Conservation (phyloP, 2,797 vertebrate species). For the Ctenopoma multispine region DNA sequence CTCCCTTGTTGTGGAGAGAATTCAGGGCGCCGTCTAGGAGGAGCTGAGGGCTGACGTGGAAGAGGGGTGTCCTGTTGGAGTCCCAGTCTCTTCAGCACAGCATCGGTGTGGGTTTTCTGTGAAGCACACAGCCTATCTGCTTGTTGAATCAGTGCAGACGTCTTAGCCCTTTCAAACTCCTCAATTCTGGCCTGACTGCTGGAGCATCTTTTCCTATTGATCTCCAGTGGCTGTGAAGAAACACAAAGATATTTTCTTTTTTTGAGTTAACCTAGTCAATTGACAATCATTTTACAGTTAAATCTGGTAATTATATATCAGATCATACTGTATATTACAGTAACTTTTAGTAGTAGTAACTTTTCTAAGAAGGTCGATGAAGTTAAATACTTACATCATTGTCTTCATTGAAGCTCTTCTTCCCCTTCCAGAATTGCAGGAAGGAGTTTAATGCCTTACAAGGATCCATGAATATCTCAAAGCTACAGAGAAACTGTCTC, state of each 20-base stretch:
- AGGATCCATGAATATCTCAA: background rate
- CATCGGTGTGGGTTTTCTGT: background rate
- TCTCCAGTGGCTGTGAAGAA: background rate
- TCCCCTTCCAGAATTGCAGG: background rate
- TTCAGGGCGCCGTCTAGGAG: background rate
- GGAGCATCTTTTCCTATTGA: too few species aligned
- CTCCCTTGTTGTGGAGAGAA: background rate
- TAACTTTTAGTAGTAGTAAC: too few species aligned
- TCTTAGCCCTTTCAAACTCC: background rate
- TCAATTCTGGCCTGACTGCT: background rate
- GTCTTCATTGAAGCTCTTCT: background rate
- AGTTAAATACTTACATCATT: conserved; percentile 2
- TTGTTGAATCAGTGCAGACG: too few species aligned
- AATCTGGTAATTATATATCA: background rate
- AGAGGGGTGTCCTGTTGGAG: background rate
- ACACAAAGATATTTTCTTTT: background rate
- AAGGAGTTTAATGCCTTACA: rapidly evolving
- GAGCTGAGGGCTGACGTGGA: background rate
- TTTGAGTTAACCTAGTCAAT: background rate
- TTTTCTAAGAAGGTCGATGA: too few species aligned
- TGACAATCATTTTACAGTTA: background rate
- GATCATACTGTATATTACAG: too few species aligned
- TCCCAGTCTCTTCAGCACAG: background rate
- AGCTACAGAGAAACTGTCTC: background rate
- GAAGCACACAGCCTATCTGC: background rate